These are phyloP conservation scores for Ostrea denselamellosa DNA, from an alignment of 1,140 invertebrate genomes.

Conservation along the genomic window DNA sequence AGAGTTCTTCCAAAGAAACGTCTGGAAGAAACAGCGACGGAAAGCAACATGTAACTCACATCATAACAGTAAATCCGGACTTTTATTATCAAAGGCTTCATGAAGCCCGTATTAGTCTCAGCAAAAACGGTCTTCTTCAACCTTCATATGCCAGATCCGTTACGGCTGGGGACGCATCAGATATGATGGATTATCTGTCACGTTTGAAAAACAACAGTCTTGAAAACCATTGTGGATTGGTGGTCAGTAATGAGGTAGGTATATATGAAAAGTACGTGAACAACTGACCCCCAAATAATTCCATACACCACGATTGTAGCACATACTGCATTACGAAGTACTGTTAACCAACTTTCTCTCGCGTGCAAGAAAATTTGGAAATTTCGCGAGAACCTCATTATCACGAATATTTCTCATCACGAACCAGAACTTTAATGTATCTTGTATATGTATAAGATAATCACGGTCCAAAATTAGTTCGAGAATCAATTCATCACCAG, in stretches of 20 bases:
- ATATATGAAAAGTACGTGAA: not conserved
- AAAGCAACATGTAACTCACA: not conserved
- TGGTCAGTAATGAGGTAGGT: not conserved
- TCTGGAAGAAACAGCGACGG: not conserved
- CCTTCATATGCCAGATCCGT: not conserved
- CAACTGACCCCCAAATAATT: too few species aligned
- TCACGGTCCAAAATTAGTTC: too few species aligned
- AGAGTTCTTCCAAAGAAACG: not conserved
- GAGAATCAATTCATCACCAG: too few species aligned
- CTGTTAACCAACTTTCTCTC: too few species aligned
- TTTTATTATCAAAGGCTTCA: not conserved
- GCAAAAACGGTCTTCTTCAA: not conserved
- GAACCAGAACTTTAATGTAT: too few species aligned
- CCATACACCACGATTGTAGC: too few species aligned
- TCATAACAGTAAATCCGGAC: not conserved
- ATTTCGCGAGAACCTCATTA: too few species aligned
- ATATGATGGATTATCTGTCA: not conserved
- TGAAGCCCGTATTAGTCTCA: not conserved
- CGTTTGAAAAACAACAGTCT: not conserved
- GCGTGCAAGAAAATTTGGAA: too few species aligned
- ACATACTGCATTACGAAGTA: too few species aligned
- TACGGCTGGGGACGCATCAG: not conserved
- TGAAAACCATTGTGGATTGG: not conserved
- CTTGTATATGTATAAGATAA: too few species aligned
- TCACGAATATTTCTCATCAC: too few species aligned